Evolutionary conservation across 2,113 vertebrate species (phyloP).

Genomic region (Brienomyrus brachyistius): DNA sequence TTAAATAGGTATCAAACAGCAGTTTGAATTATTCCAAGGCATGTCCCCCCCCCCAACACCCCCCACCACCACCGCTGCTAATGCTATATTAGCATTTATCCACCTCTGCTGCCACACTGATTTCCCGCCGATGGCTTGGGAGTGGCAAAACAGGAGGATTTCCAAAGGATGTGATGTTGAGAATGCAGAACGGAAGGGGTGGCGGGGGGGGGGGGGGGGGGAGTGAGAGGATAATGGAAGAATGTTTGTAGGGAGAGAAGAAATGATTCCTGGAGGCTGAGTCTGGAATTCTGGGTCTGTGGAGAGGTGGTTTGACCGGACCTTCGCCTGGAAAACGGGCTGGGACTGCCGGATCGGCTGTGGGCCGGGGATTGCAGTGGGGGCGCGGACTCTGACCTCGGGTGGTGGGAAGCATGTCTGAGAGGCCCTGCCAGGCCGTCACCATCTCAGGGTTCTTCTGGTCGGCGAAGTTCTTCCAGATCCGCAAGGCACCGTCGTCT

Average conservation of each 20-base stretch:
- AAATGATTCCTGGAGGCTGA: not conserved
- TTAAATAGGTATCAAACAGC: not conserved
- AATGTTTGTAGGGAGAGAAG: not conserved
- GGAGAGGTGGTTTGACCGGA: not conserved
- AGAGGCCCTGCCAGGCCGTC: conserved; percentile 97
- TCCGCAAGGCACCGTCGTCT: conserved; percentile 90
- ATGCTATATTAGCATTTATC: not conserved
- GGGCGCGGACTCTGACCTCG: conserved; percentile 65
- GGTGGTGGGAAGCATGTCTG: conserved; percentile 93
- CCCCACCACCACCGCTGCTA: no score
- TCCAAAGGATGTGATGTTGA: not conserved
- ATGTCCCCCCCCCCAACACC: no score
- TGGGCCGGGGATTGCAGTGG: not conserved
- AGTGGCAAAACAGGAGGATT: not conserved
- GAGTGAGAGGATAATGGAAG: not conserved
- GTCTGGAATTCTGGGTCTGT: not conserved
- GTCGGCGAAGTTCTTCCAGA: conserved; percentile 98
- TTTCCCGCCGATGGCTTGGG: not conserved
- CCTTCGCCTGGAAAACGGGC: not conserved
- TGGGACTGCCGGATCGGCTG: not conserved
- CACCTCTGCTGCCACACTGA: not conserved
- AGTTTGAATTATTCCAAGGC: not conserved
- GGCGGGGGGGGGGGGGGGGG: no score
- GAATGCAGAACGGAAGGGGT: not conserved
- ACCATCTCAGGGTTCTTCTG: conserved; percentile 98